Evolutionary conservation across 2,888 invertebrate genomes (phyloP).

Genomic region (Mylabris sibirica): DNA sequence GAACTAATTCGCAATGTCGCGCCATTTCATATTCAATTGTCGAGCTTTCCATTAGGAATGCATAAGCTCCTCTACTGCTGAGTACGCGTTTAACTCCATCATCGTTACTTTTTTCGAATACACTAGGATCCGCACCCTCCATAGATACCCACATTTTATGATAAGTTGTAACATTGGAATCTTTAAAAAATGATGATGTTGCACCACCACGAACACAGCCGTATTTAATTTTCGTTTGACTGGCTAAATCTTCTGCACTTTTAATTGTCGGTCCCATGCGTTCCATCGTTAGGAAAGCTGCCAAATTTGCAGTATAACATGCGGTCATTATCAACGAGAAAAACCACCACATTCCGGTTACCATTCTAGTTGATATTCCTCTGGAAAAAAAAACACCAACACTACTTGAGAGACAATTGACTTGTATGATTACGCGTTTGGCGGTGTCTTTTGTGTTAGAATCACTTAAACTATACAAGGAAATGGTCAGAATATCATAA

Average conservation of each 20-base stretch:
- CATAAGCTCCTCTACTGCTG: slow-evolving; percentile 82
- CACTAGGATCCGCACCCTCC: slow-evolving; percentile 83
- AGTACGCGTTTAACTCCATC: slow-evolving; percentile 88
- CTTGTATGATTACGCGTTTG: slow-evolving; percentile 15
- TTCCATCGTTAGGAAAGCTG: slow-evolving; percentile 91
- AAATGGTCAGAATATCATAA: slow-evolving; percentile 55
- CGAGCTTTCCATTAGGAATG: slow-evolving; percentile 96
- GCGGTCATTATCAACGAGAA: slow-evolving; percentile 91
- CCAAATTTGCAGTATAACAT: slow-evolving; percentile 93
- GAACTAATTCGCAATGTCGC: slow-evolving; percentile 83
- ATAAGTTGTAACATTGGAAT: slow-evolving; percentile 88
- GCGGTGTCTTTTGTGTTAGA: slow-evolving; percentile 44
- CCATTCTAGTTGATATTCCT: slow-evolving; percentile 87
- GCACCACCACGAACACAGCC: slow-evolving; percentile 91
- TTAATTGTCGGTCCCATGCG: slow-evolving; percentile 89
- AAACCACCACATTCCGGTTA: slow-evolving; percentile 93
- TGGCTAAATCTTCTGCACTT: slow-evolving; percentile 89
- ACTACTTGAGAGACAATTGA: background rate
- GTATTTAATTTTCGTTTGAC: slow-evolving; percentile 95
- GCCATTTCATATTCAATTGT: slow-evolving; percentile 92
- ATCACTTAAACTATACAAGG: slow-evolving; percentile 44
- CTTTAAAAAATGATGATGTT: slow-evolving; percentile 89
- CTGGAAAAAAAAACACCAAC: slow-evolving; percentile 63
- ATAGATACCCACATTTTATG: slow-evolving; percentile 93
- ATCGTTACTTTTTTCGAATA: slow-evolving; percentile 82